Evolutionary conservation across 2,797 vertebrate genomes (phyloP), one percentile per base, ranked within the genome.

Genomic region (Tapirus indicus): DNA sequence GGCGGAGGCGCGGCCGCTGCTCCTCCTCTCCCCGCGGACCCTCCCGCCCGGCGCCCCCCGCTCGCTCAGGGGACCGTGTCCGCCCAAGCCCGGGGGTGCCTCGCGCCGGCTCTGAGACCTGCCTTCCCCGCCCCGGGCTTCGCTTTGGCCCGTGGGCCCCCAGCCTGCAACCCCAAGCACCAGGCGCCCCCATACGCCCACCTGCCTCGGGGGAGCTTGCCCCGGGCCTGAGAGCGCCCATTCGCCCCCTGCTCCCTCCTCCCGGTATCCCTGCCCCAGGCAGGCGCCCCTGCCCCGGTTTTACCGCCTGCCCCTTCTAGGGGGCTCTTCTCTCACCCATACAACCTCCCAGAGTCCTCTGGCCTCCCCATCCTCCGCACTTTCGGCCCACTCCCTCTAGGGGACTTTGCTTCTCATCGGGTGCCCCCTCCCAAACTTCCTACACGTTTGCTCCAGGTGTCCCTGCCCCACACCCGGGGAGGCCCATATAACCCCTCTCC

Each of bases 391-490:
- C 78, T 27, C 47, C 62, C 35, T 58, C 83, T 17, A 5, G 18
- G 74, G 58, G 10, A 3, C 75, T 29, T 23, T 5, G 77, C 49
- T 35, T 71, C 64, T 32, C 82, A 13, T 20, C 82, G 14, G n/a
- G 44, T 5, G 60, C 74, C 62, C 85, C 58, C 82, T 38, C 82
- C 92, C 72, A 58, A 94, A 91, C 94, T 94, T 82, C 88, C 87
- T 14, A 10, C 54, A 32, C 0, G 2, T 62, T 83, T 9, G 69
- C 35, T 14, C 41, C 72, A 27, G 74, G 91, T 2, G 75, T 29
- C 35, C 72, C 92, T 17, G 14, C 12, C 49, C 44, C 41, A 5
- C 47, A 5, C 4, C 78, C 6, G 44, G 10, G 71, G 69, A 29
- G 35, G 6, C 49, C 44, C 32, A 0, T 5, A 4, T 1, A 21